Evolutionary conservation across 1,140 invertebrate species (phyloP), one percentile per base, ranked within the genome.

Genomic region (Protaetia brevitarsis): DNA sequence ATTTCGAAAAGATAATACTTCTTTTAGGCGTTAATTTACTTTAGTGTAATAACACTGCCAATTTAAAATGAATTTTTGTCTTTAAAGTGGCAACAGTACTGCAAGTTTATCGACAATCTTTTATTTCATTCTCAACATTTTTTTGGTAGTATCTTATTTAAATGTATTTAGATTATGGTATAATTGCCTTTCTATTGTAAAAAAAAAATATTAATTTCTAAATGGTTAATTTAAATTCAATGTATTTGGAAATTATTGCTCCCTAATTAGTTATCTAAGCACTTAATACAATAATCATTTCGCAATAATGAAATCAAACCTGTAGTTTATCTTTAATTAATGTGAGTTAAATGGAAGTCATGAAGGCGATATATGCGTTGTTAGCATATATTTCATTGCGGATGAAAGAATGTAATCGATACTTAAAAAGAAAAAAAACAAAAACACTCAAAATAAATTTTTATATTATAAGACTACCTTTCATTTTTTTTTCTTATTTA

Each of bases 31-130:
- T 51, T 51, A 51, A 23, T 23, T 23, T 51, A 51, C 21, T 51
- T 51, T 51, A 23, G 26, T 16, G 21, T 51, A 23, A 23, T 51
- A 19, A 51, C 41, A 51, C 41, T 51, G 41, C 41, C 41, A 51
- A 23, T 51, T 51, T 51, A 51, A 51, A 51, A 51, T 51, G 41
- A 51, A 51, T 23, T 51, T 51, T 51, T 23, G 41, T 51, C 21
- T 51, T 51, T 51, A 51, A 51, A 51, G 19, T 51, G 41, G 41
- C 41, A 51, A 23, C 4, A 7, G 11, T 51, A 23, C 41, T 51
- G 41, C 26, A 51, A 51, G 26, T 51, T 51, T 45, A n/a, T n/a
- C n/a, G n/a, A n/a, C n/a, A n/a, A n/a, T n/a, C n/a, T n/a, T n/a
- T n/a, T n/a, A n/a, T n/a, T n/a, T n/a, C n/a, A n/a, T n/a, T n/a